phyloP scores from a whole-genome alignment of 30 jellyfish, hydroid and myxozoan species.

The Sanderia malayensis region DNA sequence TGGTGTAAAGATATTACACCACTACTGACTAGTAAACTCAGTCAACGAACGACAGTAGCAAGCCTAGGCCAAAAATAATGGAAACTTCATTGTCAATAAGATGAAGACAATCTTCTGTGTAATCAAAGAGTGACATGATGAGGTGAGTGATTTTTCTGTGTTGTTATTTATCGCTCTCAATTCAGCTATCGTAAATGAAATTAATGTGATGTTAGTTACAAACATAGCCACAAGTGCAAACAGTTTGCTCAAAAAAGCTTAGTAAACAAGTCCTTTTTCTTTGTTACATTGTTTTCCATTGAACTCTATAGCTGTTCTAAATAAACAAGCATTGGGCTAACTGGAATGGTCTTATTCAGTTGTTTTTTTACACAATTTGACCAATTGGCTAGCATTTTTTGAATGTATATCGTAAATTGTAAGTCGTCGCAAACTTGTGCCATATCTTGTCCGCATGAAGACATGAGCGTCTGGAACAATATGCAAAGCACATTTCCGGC shows the following conservation, averaged over 20 bases:
- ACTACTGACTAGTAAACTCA: neutral
- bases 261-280: no score
- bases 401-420: no score
- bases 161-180: neutral
- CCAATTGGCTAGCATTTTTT: no score
- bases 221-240: conserved; percentile 15
- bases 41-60: conserved; percentile 21
- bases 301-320: no score
- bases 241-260: conserved; percentile 24
- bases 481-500: neutral
- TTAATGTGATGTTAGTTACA: neutral
- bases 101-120: conserved; percentile 19
- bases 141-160: conserved; percentile 3
- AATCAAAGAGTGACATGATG: neutral
- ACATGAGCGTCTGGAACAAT: neutral
- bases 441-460: neutral
- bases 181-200: neutral
- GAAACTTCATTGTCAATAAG: conserved; percentile 19
- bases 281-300: no score
- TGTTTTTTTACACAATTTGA: no score
- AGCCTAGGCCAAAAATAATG: conserved; percentile 25
- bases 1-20: neutral
- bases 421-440: neutral
- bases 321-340: no score
- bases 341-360: no score